Evolutionary conservation across 2,888 invertebrate genomes (phyloP).

Genomic region (Azorinus chamasolen): DNA sequence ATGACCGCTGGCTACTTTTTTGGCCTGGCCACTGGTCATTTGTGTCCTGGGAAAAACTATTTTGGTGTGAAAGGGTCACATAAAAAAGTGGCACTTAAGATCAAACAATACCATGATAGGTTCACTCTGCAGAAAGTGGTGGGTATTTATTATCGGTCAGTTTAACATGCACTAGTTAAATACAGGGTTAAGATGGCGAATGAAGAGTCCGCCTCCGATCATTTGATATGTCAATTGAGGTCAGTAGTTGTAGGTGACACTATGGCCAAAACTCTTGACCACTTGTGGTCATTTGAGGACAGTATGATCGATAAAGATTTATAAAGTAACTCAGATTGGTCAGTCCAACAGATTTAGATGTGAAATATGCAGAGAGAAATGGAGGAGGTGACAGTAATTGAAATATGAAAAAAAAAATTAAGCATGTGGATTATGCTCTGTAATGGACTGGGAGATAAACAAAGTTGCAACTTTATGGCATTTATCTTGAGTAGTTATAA

Average conservation of each 20-base stretch:
- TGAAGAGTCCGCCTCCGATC: too few species aligned
- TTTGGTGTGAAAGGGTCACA: constrained; percentile 38
- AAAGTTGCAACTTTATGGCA: too few species aligned
- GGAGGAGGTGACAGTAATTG: too few species aligned
- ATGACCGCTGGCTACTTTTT: constrained; percentile 54
- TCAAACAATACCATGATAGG: constrained; percentile 47
- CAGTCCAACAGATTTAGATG: too few species aligned
- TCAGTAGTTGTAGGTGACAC: constrained; percentile 51
- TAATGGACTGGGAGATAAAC: too few species aligned
- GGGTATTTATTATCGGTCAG: constrained; percentile 13
- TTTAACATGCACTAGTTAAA: constrained; percentile 2
- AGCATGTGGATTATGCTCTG: too few species aligned
- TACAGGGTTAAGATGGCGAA: too few species aligned
- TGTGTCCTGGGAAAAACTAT: constrained; percentile 55
- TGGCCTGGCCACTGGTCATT: constrained; percentile 50
- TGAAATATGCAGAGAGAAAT: too few species aligned
- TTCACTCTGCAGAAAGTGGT: constrained; percentile 14
- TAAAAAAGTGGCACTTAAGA: constrained; percentile 29
- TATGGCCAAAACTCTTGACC: constrained; percentile 33
- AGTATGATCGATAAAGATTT: background rate
- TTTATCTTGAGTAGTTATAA: too few species aligned
- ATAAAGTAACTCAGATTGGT: too few species aligned
- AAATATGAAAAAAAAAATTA: too few species aligned
- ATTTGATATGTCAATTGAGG: constrained; percentile 58
- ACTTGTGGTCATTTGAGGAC: constrained; percentile 40